Conservation (phyloP, 2,113 vertebrate species). For the Aptenodytes forsteri region DNA sequence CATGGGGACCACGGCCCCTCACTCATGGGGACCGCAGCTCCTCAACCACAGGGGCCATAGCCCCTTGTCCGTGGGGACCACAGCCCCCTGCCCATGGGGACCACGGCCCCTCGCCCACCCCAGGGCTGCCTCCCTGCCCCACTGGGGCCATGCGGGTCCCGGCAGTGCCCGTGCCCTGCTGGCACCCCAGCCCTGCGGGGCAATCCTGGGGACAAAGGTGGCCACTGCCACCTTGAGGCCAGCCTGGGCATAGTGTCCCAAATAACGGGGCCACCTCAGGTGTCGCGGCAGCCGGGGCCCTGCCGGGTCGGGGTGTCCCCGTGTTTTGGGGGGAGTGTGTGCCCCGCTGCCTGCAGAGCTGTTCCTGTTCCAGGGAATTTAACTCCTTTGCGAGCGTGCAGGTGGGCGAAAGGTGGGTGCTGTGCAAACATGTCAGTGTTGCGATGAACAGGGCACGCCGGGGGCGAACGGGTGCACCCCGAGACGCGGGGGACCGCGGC, state of each 20-base stretch:
- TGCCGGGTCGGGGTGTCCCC: rapidly evolving
- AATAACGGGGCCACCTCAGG: rapidly evolving
- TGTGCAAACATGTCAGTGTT: rapidly evolving
- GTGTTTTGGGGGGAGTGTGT: rapidly evolving
- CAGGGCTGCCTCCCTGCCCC: background rate
- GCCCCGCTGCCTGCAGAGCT: background rate
- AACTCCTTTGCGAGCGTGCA: background rate
- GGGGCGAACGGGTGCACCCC: rapidly evolving
- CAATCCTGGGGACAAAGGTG: constrained; percentile 4
- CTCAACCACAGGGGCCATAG: too few species aligned
- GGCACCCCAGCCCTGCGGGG: background rate
- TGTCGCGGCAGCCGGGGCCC: background rate
- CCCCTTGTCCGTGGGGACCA: rapidly evolving
- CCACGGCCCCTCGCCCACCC: background rate
- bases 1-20: too few species aligned
- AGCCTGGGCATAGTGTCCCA: background rate
- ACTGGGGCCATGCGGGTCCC: rapidly evolving
- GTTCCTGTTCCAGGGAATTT: background rate
- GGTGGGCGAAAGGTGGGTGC: background rate
- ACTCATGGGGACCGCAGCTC: rapidly evolving
- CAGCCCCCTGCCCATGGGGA: background rate
- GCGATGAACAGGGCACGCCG: rapidly evolving
- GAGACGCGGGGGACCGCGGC: rapidly evolving
- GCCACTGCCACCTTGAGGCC: constrained; percentile 60
- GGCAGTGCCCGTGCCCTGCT: background rate